Conservation (phyloP, 2,797 vertebrate genomes). For the Craterocephalus amniculus region DNA sequence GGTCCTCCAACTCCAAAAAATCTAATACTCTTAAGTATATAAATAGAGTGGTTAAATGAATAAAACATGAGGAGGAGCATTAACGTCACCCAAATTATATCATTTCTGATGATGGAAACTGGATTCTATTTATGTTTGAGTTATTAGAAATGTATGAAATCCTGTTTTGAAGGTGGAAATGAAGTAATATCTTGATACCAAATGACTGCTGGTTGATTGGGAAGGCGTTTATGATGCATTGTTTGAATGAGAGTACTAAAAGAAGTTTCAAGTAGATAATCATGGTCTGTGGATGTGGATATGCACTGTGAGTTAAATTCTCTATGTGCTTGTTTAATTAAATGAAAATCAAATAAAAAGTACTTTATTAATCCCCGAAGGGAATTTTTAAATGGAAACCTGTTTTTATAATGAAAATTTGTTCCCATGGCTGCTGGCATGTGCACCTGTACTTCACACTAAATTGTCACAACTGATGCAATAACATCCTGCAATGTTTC, state of each 20-base stretch:
- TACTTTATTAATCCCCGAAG: slow-evolving; percentile 7
- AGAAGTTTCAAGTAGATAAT: background rate
- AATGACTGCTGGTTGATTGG: background rate
- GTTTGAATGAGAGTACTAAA: background rate
- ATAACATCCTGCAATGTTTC: background rate
- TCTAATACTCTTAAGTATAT: background rate
- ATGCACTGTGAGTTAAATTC: too few relatives aligned
- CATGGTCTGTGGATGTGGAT: background rate
- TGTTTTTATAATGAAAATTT: slow-evolving; percentile 10
- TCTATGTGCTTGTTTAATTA: background rate
- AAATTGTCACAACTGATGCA: slow-evolving; percentile 9
- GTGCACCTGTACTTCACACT: background rate
- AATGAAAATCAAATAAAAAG: background rate
- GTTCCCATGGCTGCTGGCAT: background rate
- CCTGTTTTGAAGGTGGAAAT: background rate
- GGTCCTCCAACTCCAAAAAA: background rate
- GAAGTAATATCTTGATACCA: background rate
- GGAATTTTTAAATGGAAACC: background rate
- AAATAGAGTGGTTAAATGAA: slow-evolving; percentile 2
- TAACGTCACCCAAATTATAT: too few relatives aligned
- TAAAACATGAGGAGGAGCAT: background rate
- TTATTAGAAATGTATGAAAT: background rate
- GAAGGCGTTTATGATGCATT: background rate
- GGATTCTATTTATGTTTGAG: background rate
- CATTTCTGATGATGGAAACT: too few relatives aligned